Evolutionary conservation across 2,888 invertebrate genomes (phyloP), one percentile per base, ranked within the genome.

Genomic region (Archips crataeganus): DNA sequence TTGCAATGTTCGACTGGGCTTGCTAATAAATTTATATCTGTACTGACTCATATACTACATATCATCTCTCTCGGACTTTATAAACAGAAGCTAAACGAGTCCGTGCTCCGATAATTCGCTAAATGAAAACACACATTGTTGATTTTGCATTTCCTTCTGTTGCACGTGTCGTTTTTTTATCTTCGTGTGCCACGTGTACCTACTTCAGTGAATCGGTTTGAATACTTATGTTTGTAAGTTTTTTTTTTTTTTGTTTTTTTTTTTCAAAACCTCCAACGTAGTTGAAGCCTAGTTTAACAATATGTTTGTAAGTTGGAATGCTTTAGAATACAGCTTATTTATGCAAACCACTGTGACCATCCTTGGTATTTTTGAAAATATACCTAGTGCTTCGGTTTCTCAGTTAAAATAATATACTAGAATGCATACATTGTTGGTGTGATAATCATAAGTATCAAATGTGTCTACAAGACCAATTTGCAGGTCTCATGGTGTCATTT

Each of bases 121-220:
- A 57, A 71, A 49, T 65, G 72, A 73, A 74, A 76, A 81, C 79
- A 81, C 78, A 80, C 82, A 76, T 78, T 78, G 77, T 78, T 81
- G 78, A 79, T 79, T 80, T 78, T 78, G 77, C 75, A 77, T 76
- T 70, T 70, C 65, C 69, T 61, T 78, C 76, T 71, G 74, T 69
- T 78, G 75, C 84, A 87, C 86, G 86, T 86, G 86, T 80, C 70
- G 57, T 4, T 71, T 73, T 71, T 73, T 82, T 82, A 83, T 84
- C 80, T 83, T 76, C 80, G 78, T 79, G 76, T 78, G n/a, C 65
- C 65, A 65, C 65, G 65, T 65, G 65, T 36, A 15, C 36, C 3
- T 39, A 39, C 36, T 65, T 65, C 65, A 15, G 65, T 65, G 65
- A 65, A 65, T 49, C 23, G 51, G 13, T 54, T 49, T 0, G 23